Evolutionary conservation across 2,888 invertebrate genomes (phyloP).

Genomic region (Molorchus minor): DNA sequence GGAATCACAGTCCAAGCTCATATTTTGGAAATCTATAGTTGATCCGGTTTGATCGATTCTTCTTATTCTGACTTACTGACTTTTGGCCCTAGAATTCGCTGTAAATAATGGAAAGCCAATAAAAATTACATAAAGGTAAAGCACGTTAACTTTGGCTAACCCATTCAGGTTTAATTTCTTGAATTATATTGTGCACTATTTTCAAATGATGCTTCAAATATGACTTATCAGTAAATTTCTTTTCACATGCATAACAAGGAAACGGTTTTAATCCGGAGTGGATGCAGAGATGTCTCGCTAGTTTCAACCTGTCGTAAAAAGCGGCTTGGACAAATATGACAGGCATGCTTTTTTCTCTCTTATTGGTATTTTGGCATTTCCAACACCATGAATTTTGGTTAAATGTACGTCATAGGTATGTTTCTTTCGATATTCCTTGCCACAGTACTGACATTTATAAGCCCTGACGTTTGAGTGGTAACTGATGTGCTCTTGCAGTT

Average conservation of each 20-base stretch:
- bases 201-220: slow-evolving; percentile 51
- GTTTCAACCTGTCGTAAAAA: slow-evolving; percentile 51
- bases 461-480: slow-evolving; percentile 49
- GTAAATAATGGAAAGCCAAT: too few relatives aligned
- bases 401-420: slow-evolving; percentile 62
- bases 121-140: not conserved
- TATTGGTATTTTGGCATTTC: slow-evolving; percentile 54
- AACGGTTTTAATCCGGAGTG: slow-evolving; percentile 52
- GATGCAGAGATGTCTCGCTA: slow-evolving; percentile 50
- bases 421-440: slow-evolving; percentile 64
- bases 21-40: too few relatives aligned
- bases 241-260: slow-evolving; percentile 48
- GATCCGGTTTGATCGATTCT: too few relatives aligned
- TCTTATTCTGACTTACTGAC: too few relatives aligned
- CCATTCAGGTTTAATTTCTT: slow-evolving; percentile 22
- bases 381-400: slow-evolving; percentile 62
- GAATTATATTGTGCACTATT: slow-evolving; percentile 34
- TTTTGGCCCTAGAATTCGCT: too few relatives aligned
- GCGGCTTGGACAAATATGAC: slow-evolving; percentile 58
- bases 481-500: slow-evolving; percentile 47
- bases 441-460: slow-evolving; percentile 63
- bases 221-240: slow-evolving; percentile 52
- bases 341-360: slow-evolving; percentile 58
- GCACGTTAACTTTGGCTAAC: not conserved
- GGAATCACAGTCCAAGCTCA: too few relatives aligned